Conservation (phyloP, 2,888 invertebrate genomes). For the Chorisops tibialis region DNA sequence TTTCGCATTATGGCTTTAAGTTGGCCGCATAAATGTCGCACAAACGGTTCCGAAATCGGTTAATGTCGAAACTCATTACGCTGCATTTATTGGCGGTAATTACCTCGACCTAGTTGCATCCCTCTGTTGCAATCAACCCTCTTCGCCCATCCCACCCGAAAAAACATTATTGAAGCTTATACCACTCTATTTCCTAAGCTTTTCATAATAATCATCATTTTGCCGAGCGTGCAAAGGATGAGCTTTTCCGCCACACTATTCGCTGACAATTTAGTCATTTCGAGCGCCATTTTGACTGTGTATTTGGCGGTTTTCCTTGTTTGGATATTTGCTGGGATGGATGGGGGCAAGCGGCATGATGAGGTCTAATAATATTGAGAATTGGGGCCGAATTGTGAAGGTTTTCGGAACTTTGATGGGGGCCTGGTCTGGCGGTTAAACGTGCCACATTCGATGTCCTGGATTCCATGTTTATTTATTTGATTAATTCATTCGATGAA, state of each 20-base stretch:
- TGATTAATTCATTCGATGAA: conserved; percentile 18
- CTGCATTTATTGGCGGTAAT: too few species aligned
- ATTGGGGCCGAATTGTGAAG: not conserved
- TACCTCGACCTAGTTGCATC: conserved; percentile 11
- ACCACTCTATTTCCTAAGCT: too few species aligned
- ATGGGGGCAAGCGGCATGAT: not conserved
- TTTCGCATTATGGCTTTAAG: conserved; percentile 1
- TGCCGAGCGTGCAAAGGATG: not conserved
- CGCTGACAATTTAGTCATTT: conserved; percentile 20
- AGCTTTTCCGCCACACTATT: not conserved
- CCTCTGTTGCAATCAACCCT: conserved; percentile 1
- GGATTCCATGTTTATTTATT: too few species aligned
- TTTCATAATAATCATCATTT: too few species aligned
- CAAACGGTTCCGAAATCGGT: too few species aligned
- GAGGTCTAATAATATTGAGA: too few species aligned
- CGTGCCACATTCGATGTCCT: not conserved
- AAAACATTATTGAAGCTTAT: not conserved
- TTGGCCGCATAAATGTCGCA: too few species aligned
- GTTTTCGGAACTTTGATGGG: not conserved
- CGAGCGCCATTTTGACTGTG: conserved; percentile 6
- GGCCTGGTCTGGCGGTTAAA: not conserved
- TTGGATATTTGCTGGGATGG: conserved; percentile 6
- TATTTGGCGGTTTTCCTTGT: conserved; percentile 9
- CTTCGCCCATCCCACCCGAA: conserved; percentile 2
- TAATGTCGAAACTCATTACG: too few species aligned